Evolutionary conservation across 2,888 invertebrate species (phyloP), one percentile per base, ranked within the genome.

Genomic region (Stictocephala bisonia): DNA sequence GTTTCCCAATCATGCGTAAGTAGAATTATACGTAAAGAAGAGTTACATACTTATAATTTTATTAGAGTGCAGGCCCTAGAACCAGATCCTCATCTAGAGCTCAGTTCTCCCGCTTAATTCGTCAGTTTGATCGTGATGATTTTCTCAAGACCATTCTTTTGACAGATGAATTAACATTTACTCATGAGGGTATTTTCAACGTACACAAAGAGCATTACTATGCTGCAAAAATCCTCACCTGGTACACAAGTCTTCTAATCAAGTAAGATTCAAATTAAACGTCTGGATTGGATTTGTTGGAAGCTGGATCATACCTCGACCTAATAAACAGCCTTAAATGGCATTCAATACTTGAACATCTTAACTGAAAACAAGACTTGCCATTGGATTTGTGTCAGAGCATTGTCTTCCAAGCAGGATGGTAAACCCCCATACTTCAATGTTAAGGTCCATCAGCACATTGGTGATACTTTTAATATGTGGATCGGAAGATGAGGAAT

Each of bases 161-260:
- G 64, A 64, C 64, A 20, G 35, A 64, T 64, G 31, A 64, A 18
- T 64, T 35, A 41, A 64, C 35, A 41, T 64, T 64, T 15, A 64
- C 64, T 64, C 40, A 15, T 22, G 40, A 64, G 9, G 64, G 64
- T 9, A 18, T 64, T 64, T 64, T 64, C 27, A 35, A 20, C 15
- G 13, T 64, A 22, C 64, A 64, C 64, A 35, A 35, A 29, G 58
- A 58, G 18, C 58, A 58, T 64, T 41, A 18, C 64, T 64, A 41
- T 35, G 41, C 64, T 35, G 40, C 35, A 64, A 35, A 64, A 41
- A 64, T 31, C 31, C 64, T n/a, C n/a, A n/a, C 64, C 53, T 24
- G 4, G 11, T 27, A 6, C n/a, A 53, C n/a, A 3, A 53, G 11
- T 27, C 27, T 29, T 31, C n/a, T n/a, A n/a, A n/a, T n/a, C n/a